These are phyloP conservation scores for Xerus rutilus DNA, from an alignment of 2,797 vertebrate genomes.

Conservation along the genomic window DNA sequence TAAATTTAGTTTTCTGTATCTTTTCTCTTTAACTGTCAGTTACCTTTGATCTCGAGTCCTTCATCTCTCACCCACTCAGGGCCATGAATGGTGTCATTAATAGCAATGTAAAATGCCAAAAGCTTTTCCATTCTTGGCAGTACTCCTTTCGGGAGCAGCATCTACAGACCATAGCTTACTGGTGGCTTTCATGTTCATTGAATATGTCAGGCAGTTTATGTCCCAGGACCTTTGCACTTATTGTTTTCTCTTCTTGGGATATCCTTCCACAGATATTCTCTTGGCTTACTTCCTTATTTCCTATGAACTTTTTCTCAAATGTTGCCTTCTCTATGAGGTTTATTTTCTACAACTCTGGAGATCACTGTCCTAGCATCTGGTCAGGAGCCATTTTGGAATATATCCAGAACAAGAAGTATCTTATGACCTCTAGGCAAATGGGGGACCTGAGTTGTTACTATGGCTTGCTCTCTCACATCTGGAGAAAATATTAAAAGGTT, in stretches of 20 bases:
- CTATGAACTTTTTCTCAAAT: neutral
- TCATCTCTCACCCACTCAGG: neutral
- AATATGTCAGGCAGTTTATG: neutral
- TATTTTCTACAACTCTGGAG: conserved; percentile 11
- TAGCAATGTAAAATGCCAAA: neutral
- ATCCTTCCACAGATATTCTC: neutral
- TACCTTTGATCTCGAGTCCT: neutral
- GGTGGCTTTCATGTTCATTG: neutral
- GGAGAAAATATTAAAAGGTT: neutral
- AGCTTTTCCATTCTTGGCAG: neutral
- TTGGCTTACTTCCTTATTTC: neutral
- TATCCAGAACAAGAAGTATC: neutral
- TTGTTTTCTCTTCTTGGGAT: neutral
- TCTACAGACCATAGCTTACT: neutral
- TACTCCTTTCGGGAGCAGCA: neutral
- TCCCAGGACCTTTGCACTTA: neutral
- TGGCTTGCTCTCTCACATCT: neutral
- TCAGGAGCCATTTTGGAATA: neutral
- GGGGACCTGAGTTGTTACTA: too few relatives aligned
- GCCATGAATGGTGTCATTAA: neutral
- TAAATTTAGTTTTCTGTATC: neutral
- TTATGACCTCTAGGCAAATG: neutral
- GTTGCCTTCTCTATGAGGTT: neutral
- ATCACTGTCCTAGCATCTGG: neutral
- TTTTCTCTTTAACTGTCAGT: neutral